Percentiles rank a stretch among this genome's conserved stretches.
These are phyloP conservation scores for Physeter macrocephalus DNA, from an alignment of 2,113 vertebrate species.

Conservation along the genomic window DNA sequence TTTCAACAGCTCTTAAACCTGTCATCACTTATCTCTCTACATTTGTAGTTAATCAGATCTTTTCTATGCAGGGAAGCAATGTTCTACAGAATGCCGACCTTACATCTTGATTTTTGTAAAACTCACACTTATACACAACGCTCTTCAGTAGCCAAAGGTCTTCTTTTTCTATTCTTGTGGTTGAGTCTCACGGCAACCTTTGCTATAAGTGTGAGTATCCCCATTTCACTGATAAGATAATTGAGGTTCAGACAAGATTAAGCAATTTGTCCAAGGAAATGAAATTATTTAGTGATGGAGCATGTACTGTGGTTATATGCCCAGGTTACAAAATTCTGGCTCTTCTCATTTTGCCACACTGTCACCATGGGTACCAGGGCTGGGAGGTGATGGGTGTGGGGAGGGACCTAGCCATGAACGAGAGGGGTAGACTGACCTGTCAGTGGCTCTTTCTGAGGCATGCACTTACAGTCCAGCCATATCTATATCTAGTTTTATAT, in stretches of 20 bases:
- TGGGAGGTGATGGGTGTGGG: not conserved
- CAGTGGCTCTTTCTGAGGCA: not conserved
- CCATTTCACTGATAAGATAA: not conserved
- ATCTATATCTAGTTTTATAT: not conserved
- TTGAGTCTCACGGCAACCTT: not conserved
- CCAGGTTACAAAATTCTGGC: not conserved
- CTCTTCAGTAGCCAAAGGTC: not conserved
- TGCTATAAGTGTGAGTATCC: not conserved
- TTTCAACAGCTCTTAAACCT: not conserved
- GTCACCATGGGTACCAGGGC: not conserved
- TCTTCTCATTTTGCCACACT: not conserved
- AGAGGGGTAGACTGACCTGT: rapidly evolving
- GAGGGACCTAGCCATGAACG: not conserved
- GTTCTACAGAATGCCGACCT: not conserved
- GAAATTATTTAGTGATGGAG: not conserved
- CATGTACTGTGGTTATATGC: not conserved
- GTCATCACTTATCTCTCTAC: not conserved
- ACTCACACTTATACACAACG: not conserved
- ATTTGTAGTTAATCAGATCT: not conserved
- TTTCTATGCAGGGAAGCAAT: not conserved
- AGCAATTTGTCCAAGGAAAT: not conserved
- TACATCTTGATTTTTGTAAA: not conserved
- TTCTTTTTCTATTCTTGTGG: not conserved
- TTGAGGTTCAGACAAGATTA: not conserved
- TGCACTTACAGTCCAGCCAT: not conserved